phyloP scores from a whole-genome alignment of 2,797 vertebrate genomes.

The Sandelia bainsii region DNA sequence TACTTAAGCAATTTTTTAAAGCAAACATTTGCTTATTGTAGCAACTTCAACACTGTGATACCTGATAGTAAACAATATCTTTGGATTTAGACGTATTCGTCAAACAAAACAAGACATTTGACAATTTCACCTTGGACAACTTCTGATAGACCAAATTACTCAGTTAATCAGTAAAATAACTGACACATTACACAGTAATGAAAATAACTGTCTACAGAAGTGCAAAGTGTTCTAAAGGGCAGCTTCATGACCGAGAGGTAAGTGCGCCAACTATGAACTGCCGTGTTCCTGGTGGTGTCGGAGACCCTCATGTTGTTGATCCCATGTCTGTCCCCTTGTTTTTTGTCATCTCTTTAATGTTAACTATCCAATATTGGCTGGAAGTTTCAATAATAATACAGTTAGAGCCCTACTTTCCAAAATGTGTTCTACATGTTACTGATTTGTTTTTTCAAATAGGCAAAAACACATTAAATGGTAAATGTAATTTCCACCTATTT shows the following conservation, averaged over 20 bases:
- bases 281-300: background rate
- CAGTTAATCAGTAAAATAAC: background rate
- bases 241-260: too few relatives aligned
- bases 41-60: too few relatives aligned
- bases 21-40: too few relatives aligned
- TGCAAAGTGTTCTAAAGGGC: background rate
- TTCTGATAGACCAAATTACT: background rate
- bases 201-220: too few relatives aligned
- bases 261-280: background rate
- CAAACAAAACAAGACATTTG: too few relatives aligned
- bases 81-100: too few relatives aligned
- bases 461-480: constrained; percentile 31
- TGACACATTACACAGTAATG: too few relatives aligned
- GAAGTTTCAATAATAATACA: background rate
- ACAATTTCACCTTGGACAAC: background rate
- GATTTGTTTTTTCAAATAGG: constrained; percentile 47
- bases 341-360: background rate
- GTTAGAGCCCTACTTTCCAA: constrained; percentile 17
- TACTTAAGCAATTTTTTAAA: too few relatives aligned
- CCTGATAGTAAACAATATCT: too few relatives aligned
- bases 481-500: constrained; percentile 67
- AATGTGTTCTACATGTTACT: constrained; percentile 29
- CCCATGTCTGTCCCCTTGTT: background rate
- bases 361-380: background rate
- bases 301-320: too few relatives aligned